phyloP scores from a whole-genome alignment of 2,113 vertebrate species.

The Trichechus manatus region DNA sequence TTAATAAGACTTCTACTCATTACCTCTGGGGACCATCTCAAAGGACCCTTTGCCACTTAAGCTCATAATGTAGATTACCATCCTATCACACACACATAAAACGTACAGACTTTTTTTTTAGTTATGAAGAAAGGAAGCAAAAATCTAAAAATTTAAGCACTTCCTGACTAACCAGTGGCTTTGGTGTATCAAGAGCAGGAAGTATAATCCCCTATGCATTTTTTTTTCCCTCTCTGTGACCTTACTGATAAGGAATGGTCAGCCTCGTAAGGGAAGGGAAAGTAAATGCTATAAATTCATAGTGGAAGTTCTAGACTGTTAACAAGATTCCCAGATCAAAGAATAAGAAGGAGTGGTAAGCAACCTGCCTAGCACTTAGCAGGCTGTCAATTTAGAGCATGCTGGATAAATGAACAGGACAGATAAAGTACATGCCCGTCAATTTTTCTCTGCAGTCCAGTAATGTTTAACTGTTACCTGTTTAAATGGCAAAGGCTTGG shows the following conservation, averaged over 20 bases:
- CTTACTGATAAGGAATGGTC: constrained; percentile 46
- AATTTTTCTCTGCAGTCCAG: neutral
- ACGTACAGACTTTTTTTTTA: neutral
- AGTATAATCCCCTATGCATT: neutral
- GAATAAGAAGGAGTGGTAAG: constrained; percentile 23
- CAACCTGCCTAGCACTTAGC: neutral
- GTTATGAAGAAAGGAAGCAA: neutral
- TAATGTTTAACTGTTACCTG: constrained; percentile 12
- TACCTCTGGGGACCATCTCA: neutral
- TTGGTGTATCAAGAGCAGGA: constrained; percentile 4
- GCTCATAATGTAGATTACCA: neutral
- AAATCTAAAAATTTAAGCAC: constrained; percentile 2
- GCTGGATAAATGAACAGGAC: constrained; percentile 2
- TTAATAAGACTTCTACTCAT: constrained; percentile 5
- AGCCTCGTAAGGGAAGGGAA: neutral
- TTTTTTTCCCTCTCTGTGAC: neutral
- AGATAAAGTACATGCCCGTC: neutral
- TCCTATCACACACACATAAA: neutral
- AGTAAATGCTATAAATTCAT: constrained; percentile 52
- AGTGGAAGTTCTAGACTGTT: neutral
- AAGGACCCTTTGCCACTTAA: constrained; percentile 2
- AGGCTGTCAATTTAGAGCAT: neutral
- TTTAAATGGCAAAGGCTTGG: constrained; percentile 39
- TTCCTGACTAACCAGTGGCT: neutral
- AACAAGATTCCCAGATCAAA: constrained; percentile 32